Base-by-base conservation (phyloP, 2,888 invertebrate genomes). In the Monoplex corrugatus region DNA sequence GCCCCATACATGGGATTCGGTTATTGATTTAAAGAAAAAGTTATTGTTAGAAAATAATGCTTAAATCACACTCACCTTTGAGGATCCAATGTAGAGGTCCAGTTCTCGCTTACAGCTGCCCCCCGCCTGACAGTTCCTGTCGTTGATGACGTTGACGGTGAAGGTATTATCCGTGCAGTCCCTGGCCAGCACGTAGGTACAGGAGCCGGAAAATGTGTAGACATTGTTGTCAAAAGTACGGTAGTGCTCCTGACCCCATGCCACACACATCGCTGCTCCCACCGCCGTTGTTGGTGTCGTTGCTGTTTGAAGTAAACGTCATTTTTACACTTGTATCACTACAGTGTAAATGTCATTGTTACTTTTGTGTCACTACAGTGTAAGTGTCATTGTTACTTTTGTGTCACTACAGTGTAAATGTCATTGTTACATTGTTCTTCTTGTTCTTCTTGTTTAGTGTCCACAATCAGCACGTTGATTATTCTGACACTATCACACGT, bases 201-300 rank as follows among this genome's bases (percentile, higher is more conserved):
- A 98, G 19, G 92, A 86, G 0, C 97, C 97, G 87, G 97, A 97
- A 93, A 98, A 98, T 94, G 98, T 98, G 95, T 93, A 96, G 93
- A 98, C 97, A 93, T 97, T 97, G 13, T 98, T 98, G 96, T 98
- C 98, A 94, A 98, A 98, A 0, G 98, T 98, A 95, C 98, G 98
- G 93, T 97, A 97, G 96, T 98, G 98, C 32, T 97, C 97, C 57
- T 98, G 98, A 43, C 97, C 97, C 98, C 98, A 98, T 1, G 97
- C 97, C 89, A 97, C 97, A 93, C 98, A 98, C 23, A 97, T 97
- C 0, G 98, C 97, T 38, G 90, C 89, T 23, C 82, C 89, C n/a
- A 85, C 63, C 32, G 89, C n/a, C 13, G 78, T n/a, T 8, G 89
- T 50, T 16, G 63, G 50, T 16, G 80, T 78, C 40, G 78, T 78